phyloP scores from a whole-genome alignment of 2,797 vertebrate species.

The Iguana delicatissima region DNA sequence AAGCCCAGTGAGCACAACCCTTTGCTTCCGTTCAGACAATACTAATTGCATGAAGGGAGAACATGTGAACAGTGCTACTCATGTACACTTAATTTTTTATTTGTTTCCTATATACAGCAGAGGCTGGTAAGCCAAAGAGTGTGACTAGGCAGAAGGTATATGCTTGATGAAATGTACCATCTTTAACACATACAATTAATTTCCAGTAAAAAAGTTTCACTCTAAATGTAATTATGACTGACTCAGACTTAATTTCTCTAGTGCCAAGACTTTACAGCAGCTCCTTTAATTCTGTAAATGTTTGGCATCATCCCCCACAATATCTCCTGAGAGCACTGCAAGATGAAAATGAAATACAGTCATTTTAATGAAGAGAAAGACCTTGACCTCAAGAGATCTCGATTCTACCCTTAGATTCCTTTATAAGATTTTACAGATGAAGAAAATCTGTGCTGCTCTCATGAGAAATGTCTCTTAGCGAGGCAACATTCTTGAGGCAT shows the following conservation, averaged over 20 bases:
- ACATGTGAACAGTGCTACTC: background rate
- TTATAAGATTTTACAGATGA: background rate
- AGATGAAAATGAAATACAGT: background rate
- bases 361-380: background rate
- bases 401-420: background rate
- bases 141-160: background rate
- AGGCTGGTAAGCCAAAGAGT: background rate
- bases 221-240: background rate
- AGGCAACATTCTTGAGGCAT: constrained; percentile 44
- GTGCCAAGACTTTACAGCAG: background rate
- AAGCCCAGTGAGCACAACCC: background rate
- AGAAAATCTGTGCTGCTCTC: background rate
- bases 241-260: background rate
- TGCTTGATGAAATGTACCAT: background rate
- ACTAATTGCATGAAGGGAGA: background rate
- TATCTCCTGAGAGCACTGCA: background rate
- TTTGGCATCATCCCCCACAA: background rate
- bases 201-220: background rate
- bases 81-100: background rate
- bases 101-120: background rate
- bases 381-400: background rate
- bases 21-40: background rate
- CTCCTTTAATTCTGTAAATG: background rate
- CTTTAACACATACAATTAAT: background rate
- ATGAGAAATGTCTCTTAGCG: constrained; percentile 14